phyloP scores from a whole-genome alignment of 2,797 vertebrate genomes.

The Molossus alvarezi region DNA sequence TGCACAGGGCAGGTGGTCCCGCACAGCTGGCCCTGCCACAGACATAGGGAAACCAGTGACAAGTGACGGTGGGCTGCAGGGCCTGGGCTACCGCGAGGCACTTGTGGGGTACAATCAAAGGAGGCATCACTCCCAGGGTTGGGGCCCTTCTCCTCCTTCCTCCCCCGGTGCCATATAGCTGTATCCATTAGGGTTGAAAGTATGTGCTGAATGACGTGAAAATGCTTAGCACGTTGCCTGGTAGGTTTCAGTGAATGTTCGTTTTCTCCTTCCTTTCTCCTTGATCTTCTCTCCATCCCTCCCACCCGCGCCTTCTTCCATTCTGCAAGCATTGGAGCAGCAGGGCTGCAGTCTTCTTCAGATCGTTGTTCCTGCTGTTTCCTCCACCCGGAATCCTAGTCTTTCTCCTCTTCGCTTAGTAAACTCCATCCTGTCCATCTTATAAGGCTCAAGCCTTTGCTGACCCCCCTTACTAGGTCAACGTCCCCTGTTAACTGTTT shows the following conservation, averaged over 20 bases:
- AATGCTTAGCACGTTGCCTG: fast-evolving
- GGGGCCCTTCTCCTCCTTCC: background rate
- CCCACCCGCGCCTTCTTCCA: background rate
- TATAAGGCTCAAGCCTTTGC: background rate
- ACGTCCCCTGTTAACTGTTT: background rate
- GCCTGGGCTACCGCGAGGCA: background rate
- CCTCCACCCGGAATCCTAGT: background rate
- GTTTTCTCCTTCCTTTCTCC: background rate
- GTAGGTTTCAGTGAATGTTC: background rate
- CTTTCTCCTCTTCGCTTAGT: background rate
- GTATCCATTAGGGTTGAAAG: background rate
- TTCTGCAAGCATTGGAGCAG: background rate
- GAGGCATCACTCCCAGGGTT: background rate
- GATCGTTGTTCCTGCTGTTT: background rate
- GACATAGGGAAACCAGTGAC: background rate
- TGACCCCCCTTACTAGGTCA: background rate
- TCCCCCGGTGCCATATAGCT: background rate
- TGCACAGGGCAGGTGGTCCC: fast-evolving
- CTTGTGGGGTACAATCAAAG: background rate
- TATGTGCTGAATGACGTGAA: background rate
- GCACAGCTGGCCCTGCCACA: background rate
- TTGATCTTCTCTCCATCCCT: background rate
- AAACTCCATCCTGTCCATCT: background rate
- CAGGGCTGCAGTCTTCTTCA: background rate
- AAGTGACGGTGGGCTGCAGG: background rate